These are phyloP conservation scores for Oscheius sp. DNA, from an alignment of 2,888 invertebrate genomes.

Conservation along the genomic window DNA sequence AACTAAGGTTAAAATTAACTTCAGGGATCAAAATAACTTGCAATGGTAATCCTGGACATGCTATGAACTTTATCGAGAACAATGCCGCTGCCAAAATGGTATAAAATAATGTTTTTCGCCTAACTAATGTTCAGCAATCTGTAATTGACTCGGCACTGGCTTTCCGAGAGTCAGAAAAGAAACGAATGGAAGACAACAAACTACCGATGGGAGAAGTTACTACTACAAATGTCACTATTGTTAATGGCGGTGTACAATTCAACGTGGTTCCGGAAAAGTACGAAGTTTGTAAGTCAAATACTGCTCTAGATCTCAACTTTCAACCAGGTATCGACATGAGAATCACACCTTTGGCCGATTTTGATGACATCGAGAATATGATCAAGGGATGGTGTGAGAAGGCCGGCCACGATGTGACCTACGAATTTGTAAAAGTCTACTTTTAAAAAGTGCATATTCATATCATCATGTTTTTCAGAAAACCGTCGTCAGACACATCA, in stretches of 20 bases:
- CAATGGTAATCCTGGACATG: conserved; percentile 88
- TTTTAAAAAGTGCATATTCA: no score
- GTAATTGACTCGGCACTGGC: conserved; percentile 61
- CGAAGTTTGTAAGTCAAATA: conserved; percentile 80
- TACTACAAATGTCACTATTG: conserved; percentile 84
- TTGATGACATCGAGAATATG: conserved; percentile 64
- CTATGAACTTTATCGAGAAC: conserved; percentile 84
- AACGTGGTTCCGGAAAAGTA: conserved; percentile 90
- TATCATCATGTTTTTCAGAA: not conserved
- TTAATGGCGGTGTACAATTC: conserved; percentile 85
- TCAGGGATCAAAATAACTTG: conserved; percentile 84
- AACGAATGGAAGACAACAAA: conserved; percentile 75
- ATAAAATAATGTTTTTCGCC: not conserved
- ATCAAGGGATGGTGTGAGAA: conserved; percentile 63
- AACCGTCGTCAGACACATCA: conserved; percentile 53
- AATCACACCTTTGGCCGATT: conserved; percentile 68
- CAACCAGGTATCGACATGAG: conserved; percentile 68
- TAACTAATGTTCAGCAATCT: conserved; percentile 40
- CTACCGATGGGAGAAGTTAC: conserved; percentile 87
- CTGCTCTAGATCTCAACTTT: not conserved
- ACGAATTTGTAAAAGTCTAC: conserved; percentile 62
- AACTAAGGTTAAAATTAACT: not conserved
- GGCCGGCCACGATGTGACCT: conserved; percentile 65
- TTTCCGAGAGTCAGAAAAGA: conserved; percentile 66
- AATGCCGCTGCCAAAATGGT: conserved; percentile 78